These are phyloP conservation scores for Chlorodrepanis virens DNA, from an alignment of 2,113 vertebrate species.

Conservation along the genomic window DNA sequence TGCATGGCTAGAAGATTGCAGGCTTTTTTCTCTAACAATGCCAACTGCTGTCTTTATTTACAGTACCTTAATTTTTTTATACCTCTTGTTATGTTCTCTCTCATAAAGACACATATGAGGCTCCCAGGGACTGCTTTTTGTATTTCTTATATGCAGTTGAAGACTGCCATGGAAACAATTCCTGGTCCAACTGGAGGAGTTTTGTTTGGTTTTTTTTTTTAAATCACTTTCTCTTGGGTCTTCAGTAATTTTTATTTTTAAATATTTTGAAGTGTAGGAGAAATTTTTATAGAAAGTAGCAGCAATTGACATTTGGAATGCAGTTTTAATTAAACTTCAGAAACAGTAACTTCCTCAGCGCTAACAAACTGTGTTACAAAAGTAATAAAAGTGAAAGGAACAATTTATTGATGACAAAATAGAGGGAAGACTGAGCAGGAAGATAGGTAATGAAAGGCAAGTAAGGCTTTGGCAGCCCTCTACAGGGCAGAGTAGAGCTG, in stretches of 20 bases:
- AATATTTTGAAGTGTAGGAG: neutral
- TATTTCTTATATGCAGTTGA: neutral
- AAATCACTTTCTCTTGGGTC: neutral
- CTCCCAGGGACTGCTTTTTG: neutral
- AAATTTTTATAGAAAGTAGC: neutral
- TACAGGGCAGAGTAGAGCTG: conserved; percentile 16
- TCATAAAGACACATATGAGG: neutral
- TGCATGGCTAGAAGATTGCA: neutral
- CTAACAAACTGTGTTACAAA: conserved; percentile 14
- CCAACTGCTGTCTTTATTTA: conserved; percentile 29
- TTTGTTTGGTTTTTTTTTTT: neutral
- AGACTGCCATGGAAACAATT: neutral
- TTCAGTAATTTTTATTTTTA: neutral
- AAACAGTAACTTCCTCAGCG: neutral
- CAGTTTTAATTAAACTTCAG: conserved; percentile 26
- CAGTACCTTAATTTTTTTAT: neutral
- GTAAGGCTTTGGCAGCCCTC: conserved; percentile 19
- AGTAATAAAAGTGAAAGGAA: conserved; percentile 37
- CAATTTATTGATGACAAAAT: conserved; percentile 27
- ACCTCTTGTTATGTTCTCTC: neutral
- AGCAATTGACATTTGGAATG: neutral
- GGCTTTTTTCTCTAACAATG: neutral
- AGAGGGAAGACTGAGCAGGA: neutral
- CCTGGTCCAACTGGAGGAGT: neutral
- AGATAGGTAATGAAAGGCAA: conserved; percentile 17